Conservation (phyloP, 2,113 vertebrate genomes). For the Canis aureus region DNA sequence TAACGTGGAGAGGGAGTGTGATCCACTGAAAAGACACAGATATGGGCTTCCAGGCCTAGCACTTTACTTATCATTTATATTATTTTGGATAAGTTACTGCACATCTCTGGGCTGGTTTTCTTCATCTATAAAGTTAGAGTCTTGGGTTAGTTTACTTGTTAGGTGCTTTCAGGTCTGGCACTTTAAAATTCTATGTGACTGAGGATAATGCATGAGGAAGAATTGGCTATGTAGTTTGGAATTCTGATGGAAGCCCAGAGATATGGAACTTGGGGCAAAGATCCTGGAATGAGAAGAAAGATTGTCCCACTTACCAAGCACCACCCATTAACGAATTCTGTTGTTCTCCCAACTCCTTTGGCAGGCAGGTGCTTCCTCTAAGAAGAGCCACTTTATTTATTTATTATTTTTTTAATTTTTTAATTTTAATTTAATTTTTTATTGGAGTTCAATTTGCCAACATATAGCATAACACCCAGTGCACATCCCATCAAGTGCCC, state of each 20-base stretch:
- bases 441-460: too few relatives aligned
- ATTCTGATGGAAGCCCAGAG: neutral
- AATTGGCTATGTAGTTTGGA: neutral
- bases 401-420: too few relatives aligned
- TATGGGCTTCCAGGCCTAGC: neutral
- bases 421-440: too few relatives aligned
- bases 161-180: neutral
- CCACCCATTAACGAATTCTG: too few relatives aligned
- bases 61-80: neutral
- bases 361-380: neutral
- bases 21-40: neutral
- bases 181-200: neutral
- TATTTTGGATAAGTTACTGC: neutral
- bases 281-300: neutral
- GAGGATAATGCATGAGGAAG: neutral
- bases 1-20: neutral
- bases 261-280: neutral
- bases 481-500: too few relatives aligned
- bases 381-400: neutral
- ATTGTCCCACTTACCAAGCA: neutral
- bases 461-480: too few relatives aligned
- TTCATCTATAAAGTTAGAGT: neutral
- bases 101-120: neutral
- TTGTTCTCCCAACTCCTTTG: neutral
- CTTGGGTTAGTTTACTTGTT: neutral